Evolutionary conservation across 2,888 invertebrate genomes (phyloP).

Genomic region (Tiphia femorata): DNA sequence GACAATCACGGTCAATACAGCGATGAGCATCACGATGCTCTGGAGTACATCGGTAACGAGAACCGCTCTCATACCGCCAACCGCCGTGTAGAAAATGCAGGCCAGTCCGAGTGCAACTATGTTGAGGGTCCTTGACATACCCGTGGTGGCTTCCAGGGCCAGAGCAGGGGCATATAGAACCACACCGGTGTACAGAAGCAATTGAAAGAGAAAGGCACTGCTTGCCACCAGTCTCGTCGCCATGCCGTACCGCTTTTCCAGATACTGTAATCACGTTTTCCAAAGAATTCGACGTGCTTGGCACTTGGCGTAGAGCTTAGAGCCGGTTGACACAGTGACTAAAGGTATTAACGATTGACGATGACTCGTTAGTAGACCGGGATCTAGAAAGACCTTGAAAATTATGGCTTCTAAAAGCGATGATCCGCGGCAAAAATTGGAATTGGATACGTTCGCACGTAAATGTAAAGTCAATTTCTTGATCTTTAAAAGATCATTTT

Average conservation of each 20-base stretch:
- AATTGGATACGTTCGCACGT: too few relatives aligned
- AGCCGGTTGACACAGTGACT: too few relatives aligned
- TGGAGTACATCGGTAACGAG: constrained; percentile 88
- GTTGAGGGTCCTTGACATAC: constrained; percentile 78
- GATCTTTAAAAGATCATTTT: too few relatives aligned
- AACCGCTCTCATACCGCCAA: constrained; percentile 93
- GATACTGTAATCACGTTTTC: constrained; percentile 74
- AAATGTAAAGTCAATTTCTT: too few relatives aligned
- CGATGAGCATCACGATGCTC: constrained; percentile 85
- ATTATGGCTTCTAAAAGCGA: too few relatives aligned
- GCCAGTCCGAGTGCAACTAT: constrained; percentile 80
- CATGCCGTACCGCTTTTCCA: constrained; percentile 87
- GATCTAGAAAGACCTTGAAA: too few relatives aligned
- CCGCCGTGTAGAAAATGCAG: constrained; percentile 87
- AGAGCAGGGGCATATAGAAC: constrained; percentile 93
- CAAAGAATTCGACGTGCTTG: background rate
- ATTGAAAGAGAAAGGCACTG: constrained; percentile 86
- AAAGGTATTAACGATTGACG: too few relatives aligned
- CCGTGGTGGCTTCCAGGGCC: constrained; percentile 87
- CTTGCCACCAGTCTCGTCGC: constrained; percentile 83
- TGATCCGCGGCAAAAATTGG: too few relatives aligned
- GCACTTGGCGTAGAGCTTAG: too few relatives aligned
- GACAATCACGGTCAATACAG: constrained; percentile 82
- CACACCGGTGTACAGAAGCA: constrained; percentile 90
- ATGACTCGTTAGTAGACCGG: too few relatives aligned